Percentiles rank a stretch among this genome's conserved stretches.
Evolutionary conservation across 2,113 vertebrate species (phyloP).

Genomic region (Burhinus oedicnemus): DNA sequence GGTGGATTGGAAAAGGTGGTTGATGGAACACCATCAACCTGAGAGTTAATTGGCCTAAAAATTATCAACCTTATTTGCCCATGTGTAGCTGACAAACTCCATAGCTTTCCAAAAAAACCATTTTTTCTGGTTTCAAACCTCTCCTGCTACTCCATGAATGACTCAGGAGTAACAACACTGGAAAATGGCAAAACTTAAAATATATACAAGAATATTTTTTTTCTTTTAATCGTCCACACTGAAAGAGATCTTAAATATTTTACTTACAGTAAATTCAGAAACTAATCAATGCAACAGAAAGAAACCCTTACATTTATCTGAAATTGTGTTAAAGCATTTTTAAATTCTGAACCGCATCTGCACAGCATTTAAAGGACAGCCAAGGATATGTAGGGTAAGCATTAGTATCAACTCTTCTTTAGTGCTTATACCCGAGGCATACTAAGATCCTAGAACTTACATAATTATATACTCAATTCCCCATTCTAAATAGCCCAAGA

Average conservation of each 20-base stretch:
- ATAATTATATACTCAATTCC: neutral
- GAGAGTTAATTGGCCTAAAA: neutral
- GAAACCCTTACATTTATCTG: neutral
- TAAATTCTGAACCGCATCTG: neutral
- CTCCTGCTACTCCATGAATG: neutral
- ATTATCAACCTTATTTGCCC: neutral
- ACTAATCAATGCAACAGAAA: neutral
- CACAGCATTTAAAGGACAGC: slow-evolving; percentile 39
- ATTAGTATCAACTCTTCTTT: slow-evolving; percentile 24
- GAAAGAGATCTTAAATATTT: neutral
- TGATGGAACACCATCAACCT: neutral
- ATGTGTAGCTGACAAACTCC: neutral
- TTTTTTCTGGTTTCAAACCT: neutral
- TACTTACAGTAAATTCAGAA: neutral
- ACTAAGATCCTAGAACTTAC: neutral
- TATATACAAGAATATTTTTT: neutral
- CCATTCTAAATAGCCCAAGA: neutral
- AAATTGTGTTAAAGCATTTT: neutral
- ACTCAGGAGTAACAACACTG: neutral
- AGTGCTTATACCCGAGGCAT: slow-evolving; percentile 19
- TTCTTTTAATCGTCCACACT: neutral
- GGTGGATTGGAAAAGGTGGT: neutral
- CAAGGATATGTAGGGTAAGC: neutral
- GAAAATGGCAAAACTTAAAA: neutral
- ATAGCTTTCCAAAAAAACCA: neutral